Evolutionary conservation across 1,140 invertebrate species (phyloP), one percentile per base, ranked within the genome.

Genomic region (Caenorhabditis inopinata): DNA sequence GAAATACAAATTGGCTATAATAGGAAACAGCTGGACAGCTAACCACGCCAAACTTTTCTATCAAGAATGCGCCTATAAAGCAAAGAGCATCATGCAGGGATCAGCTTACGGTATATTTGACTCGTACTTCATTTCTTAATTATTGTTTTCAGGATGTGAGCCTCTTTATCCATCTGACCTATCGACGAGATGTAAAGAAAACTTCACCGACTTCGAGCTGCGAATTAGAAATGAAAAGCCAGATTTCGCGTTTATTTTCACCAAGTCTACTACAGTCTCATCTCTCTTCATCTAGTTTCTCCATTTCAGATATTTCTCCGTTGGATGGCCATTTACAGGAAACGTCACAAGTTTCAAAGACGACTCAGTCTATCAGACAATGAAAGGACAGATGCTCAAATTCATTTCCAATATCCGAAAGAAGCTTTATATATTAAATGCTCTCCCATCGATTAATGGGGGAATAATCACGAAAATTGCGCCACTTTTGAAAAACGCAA

Each of bases 321-420:
- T 68, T 18, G 58, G 58, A 12, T 29, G 16, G 6, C 58, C 58
- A 1, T 68, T 29, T 11, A n/a, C 58, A 7, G 11, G 21, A 38
- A 21, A 38, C 9, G 58, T 42, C 0, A 38, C 32, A 6, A 68
- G 32, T 42, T 68, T 42, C 25, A n/a, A 38, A 18, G 2, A 68
- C 1, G 58, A 68, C 12, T 6, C 29, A 18, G 27, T 68, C 11
- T 68, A 68, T 21, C 58, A 38, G n/a, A 38, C 32, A 2, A 68
- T 68, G 58, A 68, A 68, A 12, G 58, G n/a, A 38, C 58, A 68
- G 38, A 68, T 68, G 58, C 32, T 68, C 6, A 68, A 68, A 42
- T 42, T 68, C 32, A 68, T 68, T 9, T 38, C 32, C 4, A 68
- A 68, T 68, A 68, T 68, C 25, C 35, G 38, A 38, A 38, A 68